Conservation (phyloP, 92 coral and sea anemone genomes). For the Micromussa lordhowensis region DNA sequence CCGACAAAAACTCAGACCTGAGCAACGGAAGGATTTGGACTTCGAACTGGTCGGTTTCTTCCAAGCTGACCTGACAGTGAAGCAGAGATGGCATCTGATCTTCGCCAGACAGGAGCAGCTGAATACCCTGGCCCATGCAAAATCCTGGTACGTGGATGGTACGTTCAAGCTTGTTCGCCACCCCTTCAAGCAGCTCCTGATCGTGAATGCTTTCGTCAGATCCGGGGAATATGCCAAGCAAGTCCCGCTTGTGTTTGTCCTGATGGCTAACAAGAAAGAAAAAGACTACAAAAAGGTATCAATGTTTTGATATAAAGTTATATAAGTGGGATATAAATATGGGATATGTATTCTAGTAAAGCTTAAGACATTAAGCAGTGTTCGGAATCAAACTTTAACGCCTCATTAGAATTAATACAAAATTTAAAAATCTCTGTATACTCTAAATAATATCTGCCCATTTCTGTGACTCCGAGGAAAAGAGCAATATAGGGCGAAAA, state of each 20-base stretch:
- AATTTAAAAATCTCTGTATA: no score
- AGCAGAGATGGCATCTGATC: slow-evolving; percentile 13
- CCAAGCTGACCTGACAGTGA: slow-evolving; percentile 11
- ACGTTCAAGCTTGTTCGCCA: slow-evolving; percentile 46
- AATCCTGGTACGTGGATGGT: slow-evolving; percentile 47
- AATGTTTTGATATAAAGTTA: no score
- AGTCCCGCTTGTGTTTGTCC: slow-evolving; percentile 50
- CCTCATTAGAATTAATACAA: no score
- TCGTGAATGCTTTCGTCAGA: slow-evolving; percentile 43
- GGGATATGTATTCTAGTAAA: no score
- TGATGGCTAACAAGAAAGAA: slow-evolving; percentile 39
- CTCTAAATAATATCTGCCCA: no score
- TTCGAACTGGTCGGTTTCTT: slow-evolving; percentile 36
- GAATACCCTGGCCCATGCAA: slow-evolving; percentile 13
- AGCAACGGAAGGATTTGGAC: slow-evolving; percentile 33
- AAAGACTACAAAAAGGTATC: slow-evolving; percentile 43
- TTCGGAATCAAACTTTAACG: no score
- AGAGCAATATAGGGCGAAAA: no score
- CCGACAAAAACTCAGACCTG: slow-evolving; percentile 37
- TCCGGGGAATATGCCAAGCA: slow-evolving; percentile 37
- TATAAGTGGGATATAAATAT: no score
- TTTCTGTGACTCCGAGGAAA: no score
- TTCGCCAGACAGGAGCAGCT: slow-evolving; percentile 45
- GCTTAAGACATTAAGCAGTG: no score
- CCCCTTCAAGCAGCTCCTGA: slow-evolving; percentile 45